Evolutionary conservation across 2,797 vertebrate genomes (phyloP).

Genomic region (Lateolabrax maculatus): DNA sequence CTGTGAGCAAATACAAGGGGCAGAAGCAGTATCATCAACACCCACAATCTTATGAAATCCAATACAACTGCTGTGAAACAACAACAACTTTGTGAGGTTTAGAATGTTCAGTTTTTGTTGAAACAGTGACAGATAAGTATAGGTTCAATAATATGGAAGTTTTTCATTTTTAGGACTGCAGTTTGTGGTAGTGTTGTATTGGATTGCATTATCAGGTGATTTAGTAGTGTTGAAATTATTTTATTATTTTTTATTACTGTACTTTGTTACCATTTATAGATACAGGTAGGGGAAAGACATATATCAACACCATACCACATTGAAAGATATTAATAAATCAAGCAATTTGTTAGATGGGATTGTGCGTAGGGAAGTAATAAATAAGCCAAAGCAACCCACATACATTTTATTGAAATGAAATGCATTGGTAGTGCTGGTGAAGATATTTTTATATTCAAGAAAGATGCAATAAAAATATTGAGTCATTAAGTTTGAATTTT

Average conservation of each 20-base stretch:
- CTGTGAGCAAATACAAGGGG: constrained; percentile 1
- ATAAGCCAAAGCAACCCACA: neutral
- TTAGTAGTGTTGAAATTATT: neutral
- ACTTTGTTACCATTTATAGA: neutral
- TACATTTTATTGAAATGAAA: neutral
- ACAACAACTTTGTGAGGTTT: constrained; percentile 1
- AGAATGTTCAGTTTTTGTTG: neutral
- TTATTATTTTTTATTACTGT: neutral
- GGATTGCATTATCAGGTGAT: neutral
- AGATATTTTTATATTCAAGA: neutral
- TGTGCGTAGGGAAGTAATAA: neutral
- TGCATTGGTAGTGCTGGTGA: neutral
- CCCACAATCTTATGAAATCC: neutral
- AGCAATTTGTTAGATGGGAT: neutral
- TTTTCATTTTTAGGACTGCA: neutral
- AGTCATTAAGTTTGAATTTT: neutral
- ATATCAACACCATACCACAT: neutral
- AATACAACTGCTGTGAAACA: neutral
- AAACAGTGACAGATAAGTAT: neutral
- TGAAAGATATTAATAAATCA: neutral
- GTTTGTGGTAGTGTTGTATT: neutral
- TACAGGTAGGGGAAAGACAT: neutral
- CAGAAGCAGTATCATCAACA: neutral
- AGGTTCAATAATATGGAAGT: neutral
- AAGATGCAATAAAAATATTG: neutral